Conservation (phyloP, 2,113 vertebrate genomes). For the Procavia capensis region DNA sequence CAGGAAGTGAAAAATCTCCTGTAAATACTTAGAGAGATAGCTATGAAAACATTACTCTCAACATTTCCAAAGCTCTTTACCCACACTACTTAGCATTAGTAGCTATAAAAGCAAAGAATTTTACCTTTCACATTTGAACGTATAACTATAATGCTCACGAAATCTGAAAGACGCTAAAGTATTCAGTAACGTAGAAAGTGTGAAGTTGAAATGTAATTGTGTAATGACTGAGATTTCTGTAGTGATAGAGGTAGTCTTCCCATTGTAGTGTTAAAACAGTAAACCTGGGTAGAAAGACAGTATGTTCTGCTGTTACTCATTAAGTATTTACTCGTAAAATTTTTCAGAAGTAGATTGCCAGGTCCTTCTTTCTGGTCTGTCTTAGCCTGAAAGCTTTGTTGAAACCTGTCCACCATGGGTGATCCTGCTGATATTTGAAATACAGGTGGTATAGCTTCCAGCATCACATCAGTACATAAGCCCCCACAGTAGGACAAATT, state of each 20-base stretch:
- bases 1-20: background rate
- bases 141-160: background rate
- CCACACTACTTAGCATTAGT: background rate
- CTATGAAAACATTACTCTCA: background rate
- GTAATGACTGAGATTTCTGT: background rate
- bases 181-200: background rate
- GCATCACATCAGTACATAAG: too few species aligned
- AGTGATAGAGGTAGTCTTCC: background rate
- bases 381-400: too few species aligned
- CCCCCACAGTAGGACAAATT: too few species aligned
- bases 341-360: too few species aligned
- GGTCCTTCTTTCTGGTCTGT: too few species aligned
- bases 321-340: too few species aligned
- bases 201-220: background rate
- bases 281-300: background rate
- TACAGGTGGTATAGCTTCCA: too few species aligned
- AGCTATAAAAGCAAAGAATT: background rate
- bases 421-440: too few species aligned
- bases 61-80: background rate
- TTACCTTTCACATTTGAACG: background rate
- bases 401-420: too few species aligned
- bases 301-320: background rate
- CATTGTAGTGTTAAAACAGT: background rate
- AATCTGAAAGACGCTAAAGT: background rate
- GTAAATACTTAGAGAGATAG: background rate